Evolutionary conservation across 1,140 invertebrate species (phyloP).

Genomic region (Drosophila serrata): DNA sequence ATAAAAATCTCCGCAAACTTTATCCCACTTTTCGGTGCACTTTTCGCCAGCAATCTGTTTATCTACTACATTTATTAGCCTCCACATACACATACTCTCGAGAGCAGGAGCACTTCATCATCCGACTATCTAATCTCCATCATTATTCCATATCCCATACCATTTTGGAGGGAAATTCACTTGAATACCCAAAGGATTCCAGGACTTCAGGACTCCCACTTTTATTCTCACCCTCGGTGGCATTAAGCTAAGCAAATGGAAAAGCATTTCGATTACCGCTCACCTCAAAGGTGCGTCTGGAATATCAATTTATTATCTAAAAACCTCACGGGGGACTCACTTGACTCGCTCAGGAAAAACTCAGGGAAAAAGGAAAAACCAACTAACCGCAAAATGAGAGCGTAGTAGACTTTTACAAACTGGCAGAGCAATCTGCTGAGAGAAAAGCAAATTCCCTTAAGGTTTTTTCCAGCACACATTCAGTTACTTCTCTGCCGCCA

Average conservation of each 20-base stretch:
- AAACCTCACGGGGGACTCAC: constrained; percentile 15
- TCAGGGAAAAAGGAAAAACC: not conserved
- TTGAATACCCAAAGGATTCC: constrained; percentile 4
- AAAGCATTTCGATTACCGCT: constrained; percentile 58
- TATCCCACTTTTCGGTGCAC: constrained; percentile 10
- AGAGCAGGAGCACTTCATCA: constrained; percentile 30
- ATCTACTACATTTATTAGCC: constrained; percentile 44
- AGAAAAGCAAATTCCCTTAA: constrained; percentile 18
- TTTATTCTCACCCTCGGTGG: not conserved
- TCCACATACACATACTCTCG: constrained; percentile 8
- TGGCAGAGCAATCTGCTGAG: constrained; percentile 20
- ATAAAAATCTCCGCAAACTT: constrained; percentile 18
- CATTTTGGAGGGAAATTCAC: constrained; percentile 20
- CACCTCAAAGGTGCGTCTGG: constrained; percentile 38
- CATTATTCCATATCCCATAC: constrained; percentile 44
- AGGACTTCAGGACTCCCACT: not conserved
- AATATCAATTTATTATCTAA: constrained; percentile 63
- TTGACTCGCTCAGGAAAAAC: not conserved
- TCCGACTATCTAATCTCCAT: constrained; percentile 55
- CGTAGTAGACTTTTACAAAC: constrained; percentile 14
- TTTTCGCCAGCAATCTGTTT: constrained; percentile 28
- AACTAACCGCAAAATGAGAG: constrained; percentile 54
- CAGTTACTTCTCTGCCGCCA: not conserved
- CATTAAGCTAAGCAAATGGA: constrained; percentile 34
- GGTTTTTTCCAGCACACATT: constrained; percentile 30